Evolutionary conservation across 2,797 vertebrate species (phyloP), one percentile per base, ranked within the genome.

Genomic region (Apogon talboti): DNA sequence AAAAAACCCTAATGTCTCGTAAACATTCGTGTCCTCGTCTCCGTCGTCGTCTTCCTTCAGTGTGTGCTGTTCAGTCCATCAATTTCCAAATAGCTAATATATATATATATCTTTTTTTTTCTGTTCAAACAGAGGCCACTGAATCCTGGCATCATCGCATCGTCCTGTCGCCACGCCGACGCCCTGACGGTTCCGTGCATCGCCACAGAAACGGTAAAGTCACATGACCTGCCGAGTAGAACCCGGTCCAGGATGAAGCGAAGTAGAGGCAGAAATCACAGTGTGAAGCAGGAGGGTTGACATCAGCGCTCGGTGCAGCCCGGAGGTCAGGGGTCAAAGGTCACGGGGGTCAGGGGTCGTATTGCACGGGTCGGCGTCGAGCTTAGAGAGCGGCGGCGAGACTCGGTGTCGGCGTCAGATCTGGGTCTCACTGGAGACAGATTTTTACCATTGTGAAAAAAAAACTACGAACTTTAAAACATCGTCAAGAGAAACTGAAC

Each of bases 201-300:
- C 44, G 13, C 51, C 66, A 11, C 72, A 46, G 46, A 66, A 48
- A 50, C 53, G 10, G 50, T 46, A 33, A 43, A 7, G 3, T 33
- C 62, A 50, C 28, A 1, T 38, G 57, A 48, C 67, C 47, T 1
- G 3, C 42, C 38, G 14, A 51, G 67, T 56, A 24, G 64, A 71
- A 56, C 66, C 66, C 47, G 11, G 66, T 59, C 68, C 13, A 10
- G 66, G 76, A 74, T 76, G 84, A 79, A 76, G 69, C 18, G 24
- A 37, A 50, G 57, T 56, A 58, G 73, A 72, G 86, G 91, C 92
- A 92, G 91, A 90, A 91, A 94, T 97, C 96, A 97, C 96, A 97
- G 96, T 96, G 95, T 95, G 94, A 94, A 95, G 92, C 79, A 82
- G 76, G 74, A 86, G 93, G 94, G 95, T 74, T 93, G 91, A 93